Percentiles rank a stretch among this genome's conserved stretches.
These are phyloP conservation scores for Galeopterus variegatus DNA, from an alignment of 2,113 vertebrate species.

Conservation along the genomic window DNA sequence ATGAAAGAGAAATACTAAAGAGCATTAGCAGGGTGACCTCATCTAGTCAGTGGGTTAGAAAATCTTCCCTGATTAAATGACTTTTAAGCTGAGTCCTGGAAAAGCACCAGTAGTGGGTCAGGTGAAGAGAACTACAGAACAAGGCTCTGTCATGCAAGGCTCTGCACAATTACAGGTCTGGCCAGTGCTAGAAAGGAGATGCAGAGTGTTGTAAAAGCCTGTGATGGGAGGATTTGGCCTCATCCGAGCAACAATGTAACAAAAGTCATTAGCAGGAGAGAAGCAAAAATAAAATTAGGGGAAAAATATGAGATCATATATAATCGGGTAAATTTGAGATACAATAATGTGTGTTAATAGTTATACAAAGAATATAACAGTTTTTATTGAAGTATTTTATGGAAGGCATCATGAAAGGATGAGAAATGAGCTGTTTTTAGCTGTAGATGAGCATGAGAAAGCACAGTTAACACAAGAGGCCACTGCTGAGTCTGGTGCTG, in stretches of 20 bases:
- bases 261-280: neutral
- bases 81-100: neutral
- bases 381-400: neutral
- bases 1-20: neutral
- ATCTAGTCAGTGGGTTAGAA: neutral
- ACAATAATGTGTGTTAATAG: neutral
- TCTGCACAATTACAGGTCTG: neutral
- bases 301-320: neutral
- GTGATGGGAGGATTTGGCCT: neutral
- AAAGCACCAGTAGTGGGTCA: neutral
- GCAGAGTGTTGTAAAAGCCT: neutral
- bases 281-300: slow-evolving; percentile 30
- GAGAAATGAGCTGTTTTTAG: neutral
- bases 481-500: neutral
- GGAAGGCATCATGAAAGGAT: neutral
- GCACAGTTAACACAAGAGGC: neutral
- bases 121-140: too few relatives aligned
- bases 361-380: neutral
- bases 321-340: neutral
- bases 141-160: neutral
- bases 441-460: neutral
- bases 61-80: neutral
- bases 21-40: neutral
- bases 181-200: neutral
- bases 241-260: neutral